Evolutionary conservation across 2,888 invertebrate genomes (phyloP).

Genomic region (Euphydryas editha): DNA sequence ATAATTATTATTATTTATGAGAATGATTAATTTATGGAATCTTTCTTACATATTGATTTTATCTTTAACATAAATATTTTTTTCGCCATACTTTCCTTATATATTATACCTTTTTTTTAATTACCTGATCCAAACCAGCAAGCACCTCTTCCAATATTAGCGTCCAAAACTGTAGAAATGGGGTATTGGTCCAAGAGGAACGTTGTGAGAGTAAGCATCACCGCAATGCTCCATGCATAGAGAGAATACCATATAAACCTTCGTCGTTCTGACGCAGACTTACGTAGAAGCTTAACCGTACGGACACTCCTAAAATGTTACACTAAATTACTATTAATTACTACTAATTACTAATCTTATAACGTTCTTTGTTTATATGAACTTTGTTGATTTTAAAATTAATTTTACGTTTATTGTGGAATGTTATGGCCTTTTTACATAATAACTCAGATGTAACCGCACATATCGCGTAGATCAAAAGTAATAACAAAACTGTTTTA

Average conservation of each 20-base stretch:
- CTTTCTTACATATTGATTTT: background rate
- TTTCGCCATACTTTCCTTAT: background rate
- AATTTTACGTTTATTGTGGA: too few relatives aligned
- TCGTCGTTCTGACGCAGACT: constrained; percentile 74
- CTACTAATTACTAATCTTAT: too few relatives aligned
- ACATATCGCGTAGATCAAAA: too few relatives aligned
- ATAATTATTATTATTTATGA: too few relatives aligned
- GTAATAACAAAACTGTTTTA: too few relatives aligned
- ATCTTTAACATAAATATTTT: background rate
- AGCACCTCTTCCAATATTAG: constrained; percentile 83
- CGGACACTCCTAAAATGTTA: constrained; percentile 70
- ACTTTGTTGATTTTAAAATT: too few relatives aligned
- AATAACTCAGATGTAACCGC: too few relatives aligned
- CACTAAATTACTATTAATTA: background rate
- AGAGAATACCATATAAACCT: constrained; percentile 86
- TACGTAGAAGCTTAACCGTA: constrained; percentile 73
- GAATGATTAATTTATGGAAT: background rate
- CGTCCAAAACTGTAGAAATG: constrained; percentile 70
- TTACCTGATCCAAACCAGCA: constrained; percentile 88
- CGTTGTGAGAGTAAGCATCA: constrained; percentile 81
- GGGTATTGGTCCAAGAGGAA: constrained; percentile 81
- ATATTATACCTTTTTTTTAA: background rate
- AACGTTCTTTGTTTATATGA: too few relatives aligned
- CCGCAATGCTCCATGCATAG: constrained; percentile 88
- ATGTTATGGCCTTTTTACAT: too few relatives aligned